Evolutionary conservation across 2,113 vertebrate species (phyloP), one percentile per base, ranked within the genome.

Genomic region (Psilopogon haemacephalus): DNA sequence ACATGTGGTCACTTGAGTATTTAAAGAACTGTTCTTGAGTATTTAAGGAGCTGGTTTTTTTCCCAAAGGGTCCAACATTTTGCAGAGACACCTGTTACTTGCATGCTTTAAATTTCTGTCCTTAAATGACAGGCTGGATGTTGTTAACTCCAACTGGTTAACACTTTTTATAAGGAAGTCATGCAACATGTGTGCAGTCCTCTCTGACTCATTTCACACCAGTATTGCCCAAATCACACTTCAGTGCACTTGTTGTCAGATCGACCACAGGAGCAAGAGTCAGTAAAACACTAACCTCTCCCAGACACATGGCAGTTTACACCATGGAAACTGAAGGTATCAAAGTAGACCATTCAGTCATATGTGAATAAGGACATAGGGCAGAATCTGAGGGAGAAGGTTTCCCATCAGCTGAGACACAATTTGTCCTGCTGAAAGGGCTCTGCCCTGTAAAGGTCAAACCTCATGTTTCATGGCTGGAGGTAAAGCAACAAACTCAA

Each of bases 41-140:
- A 97, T 97, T 98, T 97, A 95, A 97, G 96, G 96, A 87, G 27
- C 86, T 81, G 78, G n/a, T n/a, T n/a, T n/a, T 71, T 95, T 80
- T 94, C 70, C 81, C 18, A 3, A 90, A 62, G 28, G 46, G 85
- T 69, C 89, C 84, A 59, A 42, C 26, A 4, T 90, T 94, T 96
- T 84, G 60, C 75, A 90, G 73, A 64, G 84, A 78, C 92, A 96
- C 82, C 93, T 96, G 97, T 96, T 93, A 50, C 32, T 84, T 84
- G 40, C 74, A 82, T 86, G 70, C 77, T 86, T 96, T 80, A 90
- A 67, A 94, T 89, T 87, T 93, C 94, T 84, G 74, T 71, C 89
- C 91, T 93, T 86, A 97, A 87, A 78, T 88, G 90, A 92, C 71
- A 95, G 89, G 73, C 73, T 93, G 35, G 6, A 60, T 64, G 44